Base-by-base conservation (phyloP, 2,888 invertebrate genomes). In the Hylaea fasciaria region DNA sequence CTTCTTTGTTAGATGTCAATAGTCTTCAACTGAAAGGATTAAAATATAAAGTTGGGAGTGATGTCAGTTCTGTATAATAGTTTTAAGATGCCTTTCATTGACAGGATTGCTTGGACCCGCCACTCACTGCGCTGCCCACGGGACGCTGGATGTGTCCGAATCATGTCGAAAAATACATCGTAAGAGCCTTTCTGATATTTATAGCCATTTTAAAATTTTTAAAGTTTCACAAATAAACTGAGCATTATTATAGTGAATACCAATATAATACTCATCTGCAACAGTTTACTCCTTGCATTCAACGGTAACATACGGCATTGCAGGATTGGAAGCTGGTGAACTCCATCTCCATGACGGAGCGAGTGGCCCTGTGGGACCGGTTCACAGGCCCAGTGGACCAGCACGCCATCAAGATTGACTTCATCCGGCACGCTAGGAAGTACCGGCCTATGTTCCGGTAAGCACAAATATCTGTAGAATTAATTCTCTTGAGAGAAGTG, bases 91-190 rank as follows among this genome's bases (percentile, higher is more conserved):
- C 22, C 22, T 32, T 32, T 32, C 32, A 32, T 32, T 32, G 32
- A 32, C 77, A 93, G 91, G 99, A 99, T 85, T 99, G 99, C 79
- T 86, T 99, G 65, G 96, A 98, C 83, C 98, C 99, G 0, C 99
- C 99, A 0, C 89, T 99, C 55, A 96, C 98, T 0, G 95, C 96
- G 0, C 92, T 97, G 65, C 99, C 99, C 0, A 95, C 95, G 2
- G 97, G 97, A 0, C 93, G 96, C 29, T 99, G 99, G 99, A 98
- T 99, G 98, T 99, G 99, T 83, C 99, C 99, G 0, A 97, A 97
- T 85, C 99, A 99, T 84, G 96, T 97, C 0, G 98, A 99, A 85
- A 97, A 98, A 74, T 95, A 95, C 68, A 93, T 98, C 77, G 96
- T 96, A 85, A 93, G 94, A 92, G 62, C 32, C 9, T 11, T 35